These are phyloP conservation scores for Pachyrhynchus sulphureomaculatus DNA, from an alignment of 1,140 invertebrate genomes.

Conservation along the genomic window DNA sequence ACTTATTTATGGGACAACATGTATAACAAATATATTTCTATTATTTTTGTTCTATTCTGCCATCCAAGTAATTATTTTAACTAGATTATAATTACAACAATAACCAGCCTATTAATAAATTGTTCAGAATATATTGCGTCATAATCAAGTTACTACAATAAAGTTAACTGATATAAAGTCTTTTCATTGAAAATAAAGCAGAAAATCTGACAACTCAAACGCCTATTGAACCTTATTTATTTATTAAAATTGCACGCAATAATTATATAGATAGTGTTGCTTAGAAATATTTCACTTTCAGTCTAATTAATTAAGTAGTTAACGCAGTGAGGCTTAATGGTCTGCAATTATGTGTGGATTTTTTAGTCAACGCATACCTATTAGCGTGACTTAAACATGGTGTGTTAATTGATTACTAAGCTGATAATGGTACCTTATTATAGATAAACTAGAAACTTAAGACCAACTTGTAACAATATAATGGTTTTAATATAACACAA, in stretches of 20 bases:
- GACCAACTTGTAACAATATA: no score
- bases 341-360: conserved; percentile 17
- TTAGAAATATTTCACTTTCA: conserved; percentile 24
- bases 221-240: conserved; percentile 6
- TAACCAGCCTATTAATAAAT: neutral
- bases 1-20: no score
- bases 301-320: conserved; percentile 23
- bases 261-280: conserved; percentile 11
- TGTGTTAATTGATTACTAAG: conserved; percentile 21
- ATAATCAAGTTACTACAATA: neutral
- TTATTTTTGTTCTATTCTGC: no score
- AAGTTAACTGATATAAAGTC: conserved; percentile 2
- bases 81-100: neutral
- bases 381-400: conserved; percentile 17
- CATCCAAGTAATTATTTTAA: no score
- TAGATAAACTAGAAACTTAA: no score
- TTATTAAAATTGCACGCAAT: conserved; percentile 10
- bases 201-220: conserved; percentile 13
- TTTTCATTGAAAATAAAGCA: conserved; percentile 2
- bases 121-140: neutral
- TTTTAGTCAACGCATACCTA: conserved; percentile 17
- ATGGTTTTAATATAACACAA: no score
- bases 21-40: no score
- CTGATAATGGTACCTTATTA: conserved; percentile 1
- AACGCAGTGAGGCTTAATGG: conserved; percentile 11